Evolutionary conservation across 2,797 vertebrate species (phyloP).

Genomic region (Enteromius anoplus): DNA sequence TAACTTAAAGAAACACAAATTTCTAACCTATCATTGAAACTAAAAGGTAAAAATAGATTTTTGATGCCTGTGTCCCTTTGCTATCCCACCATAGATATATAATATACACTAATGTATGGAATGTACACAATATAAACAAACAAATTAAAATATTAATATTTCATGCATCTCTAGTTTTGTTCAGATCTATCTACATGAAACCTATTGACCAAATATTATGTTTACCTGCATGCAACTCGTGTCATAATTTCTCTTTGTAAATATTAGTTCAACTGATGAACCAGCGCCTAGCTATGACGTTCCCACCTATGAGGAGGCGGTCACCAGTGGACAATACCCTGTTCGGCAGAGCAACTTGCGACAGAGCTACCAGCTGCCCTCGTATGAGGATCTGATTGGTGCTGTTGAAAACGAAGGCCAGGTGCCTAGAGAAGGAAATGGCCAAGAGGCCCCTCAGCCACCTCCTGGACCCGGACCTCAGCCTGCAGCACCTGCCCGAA

Average conservation of each 20-base stretch:
- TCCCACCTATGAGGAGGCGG: constrained; percentile 93
- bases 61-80: no score
- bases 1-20: no score
- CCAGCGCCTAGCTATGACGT: constrained; percentile 77
- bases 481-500: constrained; percentile 67
- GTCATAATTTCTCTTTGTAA: constrained; percentile 17
- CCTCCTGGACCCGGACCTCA: constrained; percentile 20
- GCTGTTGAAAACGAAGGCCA: constrained; percentile 79
- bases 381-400: constrained; percentile 89
- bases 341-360: constrained; percentile 77
- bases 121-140: no score
- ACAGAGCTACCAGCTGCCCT: constrained; percentile 87
- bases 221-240: neutral
- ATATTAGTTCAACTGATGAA: constrained; percentile 61
- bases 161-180: neutral
- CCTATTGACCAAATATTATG: neutral
- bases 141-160: neutral
- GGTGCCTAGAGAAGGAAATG: constrained; percentile 1
- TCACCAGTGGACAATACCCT: constrained; percentile 78
- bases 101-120: no score
- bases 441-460: constrained; percentile 49
- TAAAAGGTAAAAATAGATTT: no score
- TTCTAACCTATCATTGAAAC: no score
- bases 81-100: no score
- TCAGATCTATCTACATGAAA: neutral